phyloP scores from a whole-genome alignment of 2,888 invertebrate species.

The Camponotus fellah region DNA sequence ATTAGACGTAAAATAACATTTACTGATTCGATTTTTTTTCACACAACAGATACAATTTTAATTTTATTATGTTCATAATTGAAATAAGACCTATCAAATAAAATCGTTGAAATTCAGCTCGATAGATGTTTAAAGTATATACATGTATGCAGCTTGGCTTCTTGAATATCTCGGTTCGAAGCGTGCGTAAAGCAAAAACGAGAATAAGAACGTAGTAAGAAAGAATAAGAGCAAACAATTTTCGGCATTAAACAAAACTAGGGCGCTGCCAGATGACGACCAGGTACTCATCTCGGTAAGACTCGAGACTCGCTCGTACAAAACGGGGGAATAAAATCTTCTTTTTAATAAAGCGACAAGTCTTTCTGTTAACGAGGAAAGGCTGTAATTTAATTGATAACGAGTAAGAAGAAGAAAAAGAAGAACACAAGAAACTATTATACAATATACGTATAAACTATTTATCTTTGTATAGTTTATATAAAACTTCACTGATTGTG shows the following conservation, averaged over 20 bases:
- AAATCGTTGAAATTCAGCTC: background rate
- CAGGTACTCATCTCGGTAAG: background rate
- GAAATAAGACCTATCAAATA: background rate
- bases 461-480: background rate
- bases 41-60: background rate
- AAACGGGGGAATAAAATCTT: background rate
- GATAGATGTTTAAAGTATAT: background rate
- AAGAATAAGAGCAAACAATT: background rate
- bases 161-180: background rate
- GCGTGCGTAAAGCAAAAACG: background rate
- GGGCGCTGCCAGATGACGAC: background rate
- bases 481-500: background rate
- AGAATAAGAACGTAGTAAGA: background rate
- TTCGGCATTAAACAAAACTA: conserved; percentile 5
- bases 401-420: background rate
- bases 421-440: background rate
- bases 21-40: background rate
- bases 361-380: conserved; percentile 1
- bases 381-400: background rate
- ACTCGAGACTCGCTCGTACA: background rate
- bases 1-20: background rate
- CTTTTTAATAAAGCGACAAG: conserved; percentile 1
- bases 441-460: background rate
- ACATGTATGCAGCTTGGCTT: background rate
- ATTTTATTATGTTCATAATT: background rate